phyloP scores from a whole-genome alignment of 2,888 invertebrate genomes.

The Rotaria sp. region DNA sequence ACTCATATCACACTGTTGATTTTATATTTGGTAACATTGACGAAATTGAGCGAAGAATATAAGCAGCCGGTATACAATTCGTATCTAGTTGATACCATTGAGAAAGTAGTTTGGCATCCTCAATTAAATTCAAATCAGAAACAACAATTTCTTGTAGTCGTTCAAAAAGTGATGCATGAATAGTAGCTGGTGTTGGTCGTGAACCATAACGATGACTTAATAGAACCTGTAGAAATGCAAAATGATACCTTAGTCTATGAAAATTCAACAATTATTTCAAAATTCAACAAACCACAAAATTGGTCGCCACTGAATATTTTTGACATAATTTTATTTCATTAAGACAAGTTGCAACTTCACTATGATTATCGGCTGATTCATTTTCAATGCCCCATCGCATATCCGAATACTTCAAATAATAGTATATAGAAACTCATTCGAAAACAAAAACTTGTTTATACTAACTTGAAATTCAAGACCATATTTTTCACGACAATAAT shows the following conservation, averaged over 20 bases:
- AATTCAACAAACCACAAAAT: conserved; percentile 47
- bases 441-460: background rate
- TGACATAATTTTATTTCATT: conserved; percentile 47
- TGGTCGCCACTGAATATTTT: conserved; percentile 47
- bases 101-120: background rate
- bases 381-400: conserved; percentile 47
- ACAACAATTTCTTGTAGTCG: background rate
- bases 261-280: background rate
- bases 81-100: conserved; percentile 4
- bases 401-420: conserved; percentile 47
- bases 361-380: conserved; percentile 42
- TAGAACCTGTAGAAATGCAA: conserved; percentile 45
- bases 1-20: background rate
- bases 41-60: background rate
- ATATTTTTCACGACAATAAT: conserved; percentile 48
- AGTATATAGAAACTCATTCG: no score
- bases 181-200: conserved; percentile 45
- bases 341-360: conserved; percentile 37
- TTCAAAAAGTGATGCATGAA: conserved; percentile 42
- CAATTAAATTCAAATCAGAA: background rate
- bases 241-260: background rate
- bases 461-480: conserved; percentile 51
- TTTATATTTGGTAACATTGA: background rate
- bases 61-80: background rate
- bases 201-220: conserved; percentile 50